A percentile compares a stretch with the other conserved stretches of the same genome.
phyloP scores from a whole-genome alignment of 1,140 invertebrate genomes.

The Heliconius nattereri region DNA sequence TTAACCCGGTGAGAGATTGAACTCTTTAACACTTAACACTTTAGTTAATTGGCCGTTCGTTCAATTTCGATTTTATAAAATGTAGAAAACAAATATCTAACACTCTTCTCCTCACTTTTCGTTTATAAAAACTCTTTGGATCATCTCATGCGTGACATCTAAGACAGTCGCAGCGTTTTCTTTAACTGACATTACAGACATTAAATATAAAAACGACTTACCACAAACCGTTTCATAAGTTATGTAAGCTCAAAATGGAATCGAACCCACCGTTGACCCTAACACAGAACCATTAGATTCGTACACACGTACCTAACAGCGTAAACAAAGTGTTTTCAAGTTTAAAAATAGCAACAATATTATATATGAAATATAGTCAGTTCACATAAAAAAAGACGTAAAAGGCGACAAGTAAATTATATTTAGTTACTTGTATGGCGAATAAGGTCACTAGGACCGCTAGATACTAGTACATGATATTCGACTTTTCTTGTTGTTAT shows the following conservation, averaged over 20 bases:
- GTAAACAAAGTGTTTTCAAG: not conserved
- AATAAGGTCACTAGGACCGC: not conserved
- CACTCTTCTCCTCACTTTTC: no score
- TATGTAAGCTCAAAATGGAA: not conserved
- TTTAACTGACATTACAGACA: no score
- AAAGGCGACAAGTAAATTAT: not conserved
- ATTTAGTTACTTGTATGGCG: not conserved
- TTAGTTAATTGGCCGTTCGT: no score
- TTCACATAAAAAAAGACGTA: not conserved
- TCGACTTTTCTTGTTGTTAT: not conserved
- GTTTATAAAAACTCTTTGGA: no score
- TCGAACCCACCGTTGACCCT: not conserved
- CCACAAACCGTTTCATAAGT: not conserved
- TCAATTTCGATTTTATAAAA: no score
- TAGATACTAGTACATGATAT: not conserved
- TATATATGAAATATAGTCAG: not conserved
- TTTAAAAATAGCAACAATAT: not conserved
- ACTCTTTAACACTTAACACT: no score
- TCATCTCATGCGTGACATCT: no score
- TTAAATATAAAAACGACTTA: no score
- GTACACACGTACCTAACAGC: not conserved
- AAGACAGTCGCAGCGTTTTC: no score
- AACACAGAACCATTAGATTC: not conserved
- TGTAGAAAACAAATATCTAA: no score
- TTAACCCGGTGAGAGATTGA: no score